Conservation (phyloP, 2,797 vertebrate species). For the Sebastes goodei region DNA sequence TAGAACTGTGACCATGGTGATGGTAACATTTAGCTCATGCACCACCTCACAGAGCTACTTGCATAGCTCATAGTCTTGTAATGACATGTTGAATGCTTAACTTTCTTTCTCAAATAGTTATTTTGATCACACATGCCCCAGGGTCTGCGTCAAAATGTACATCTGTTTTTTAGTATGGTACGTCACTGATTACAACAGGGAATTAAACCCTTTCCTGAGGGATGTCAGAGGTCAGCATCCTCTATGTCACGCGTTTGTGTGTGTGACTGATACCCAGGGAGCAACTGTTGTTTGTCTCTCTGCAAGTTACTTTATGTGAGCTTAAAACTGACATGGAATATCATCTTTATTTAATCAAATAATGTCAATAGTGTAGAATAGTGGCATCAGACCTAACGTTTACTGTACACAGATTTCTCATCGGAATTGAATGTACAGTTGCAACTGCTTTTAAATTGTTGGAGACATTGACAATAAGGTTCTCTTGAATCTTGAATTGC, state of each 20-base stretch:
- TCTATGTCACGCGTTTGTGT: neutral
- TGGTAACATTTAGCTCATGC: neutral
- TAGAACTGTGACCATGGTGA: too few species aligned
- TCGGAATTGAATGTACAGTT: neutral
- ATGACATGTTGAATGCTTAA: neutral
- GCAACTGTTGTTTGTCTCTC: neutral
- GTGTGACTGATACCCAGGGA: neutral
- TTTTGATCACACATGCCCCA: neutral
- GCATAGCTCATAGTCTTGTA: neutral
- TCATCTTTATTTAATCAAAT: neutral
- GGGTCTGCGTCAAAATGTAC: neutral
- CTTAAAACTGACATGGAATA: neutral
- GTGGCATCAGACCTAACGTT: neutral
- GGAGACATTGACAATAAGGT: neutral
- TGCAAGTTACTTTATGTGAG: too few species aligned
- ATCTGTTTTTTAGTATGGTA: neutral
- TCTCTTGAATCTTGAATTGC: neutral
- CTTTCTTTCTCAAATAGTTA: neutral
- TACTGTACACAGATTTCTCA: neutral
- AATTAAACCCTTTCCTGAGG: neutral
- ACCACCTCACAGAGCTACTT: neutral
- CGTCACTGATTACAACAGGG: neutral
- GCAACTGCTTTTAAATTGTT: neutral
- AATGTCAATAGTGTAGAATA: neutral
- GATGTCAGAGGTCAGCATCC: constrained; percentile 4